Base-by-base conservation (phyloP, 2,888 invertebrate genomes). In the Eupithecia insigniata region DNA sequence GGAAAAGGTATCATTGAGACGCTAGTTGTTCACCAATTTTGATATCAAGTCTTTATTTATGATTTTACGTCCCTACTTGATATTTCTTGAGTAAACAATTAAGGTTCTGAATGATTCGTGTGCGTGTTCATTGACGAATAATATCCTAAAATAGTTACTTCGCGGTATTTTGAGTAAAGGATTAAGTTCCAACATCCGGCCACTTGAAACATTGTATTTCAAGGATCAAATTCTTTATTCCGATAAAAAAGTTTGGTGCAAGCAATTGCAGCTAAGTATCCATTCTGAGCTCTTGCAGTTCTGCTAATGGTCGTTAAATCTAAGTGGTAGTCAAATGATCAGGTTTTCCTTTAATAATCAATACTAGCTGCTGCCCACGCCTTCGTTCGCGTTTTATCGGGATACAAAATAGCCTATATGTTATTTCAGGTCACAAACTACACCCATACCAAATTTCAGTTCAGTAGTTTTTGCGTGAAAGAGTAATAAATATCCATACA, bases 81-180 rank as follows among this genome's bases (percentile, higher is more conserved):
- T 51, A 10, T 51, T 51, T 46, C 46, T 46, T 51, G n/a, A 51
- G 46, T 22, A 51, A 51, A 51, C 14, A 26, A 14, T 55, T 26
- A 51, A 1, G 7, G 16, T 58, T 16, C 1, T 28, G 16, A 30
- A 60, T 60, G 5, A 66, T 73, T 74, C 30, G 36, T 61, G 36
- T 30, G 58, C 32, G 34, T 75, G 75, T 81, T 83, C 82, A 86
- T 84, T 86, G 84, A 85, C 85, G 83, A 86, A 87, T 87, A 84
- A 79, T 82, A 78, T 86, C 84, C 87, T 79, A 89, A 90, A 89
- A 90, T 91, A 90, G 85, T 68, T 83, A 83, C 80, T 84, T 81
- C 80, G 82, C 81, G 18, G 66, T 74, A 74, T 74, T 74, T 74
- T 71, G 67, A 51, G 82, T n/a, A 82, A 70, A 71, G 55, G 67